Evolutionary conservation across 1,140 invertebrate genomes (phyloP), one percentile per base, ranked within the genome.

Genomic region (Dolichoris vasculosae): DNA sequence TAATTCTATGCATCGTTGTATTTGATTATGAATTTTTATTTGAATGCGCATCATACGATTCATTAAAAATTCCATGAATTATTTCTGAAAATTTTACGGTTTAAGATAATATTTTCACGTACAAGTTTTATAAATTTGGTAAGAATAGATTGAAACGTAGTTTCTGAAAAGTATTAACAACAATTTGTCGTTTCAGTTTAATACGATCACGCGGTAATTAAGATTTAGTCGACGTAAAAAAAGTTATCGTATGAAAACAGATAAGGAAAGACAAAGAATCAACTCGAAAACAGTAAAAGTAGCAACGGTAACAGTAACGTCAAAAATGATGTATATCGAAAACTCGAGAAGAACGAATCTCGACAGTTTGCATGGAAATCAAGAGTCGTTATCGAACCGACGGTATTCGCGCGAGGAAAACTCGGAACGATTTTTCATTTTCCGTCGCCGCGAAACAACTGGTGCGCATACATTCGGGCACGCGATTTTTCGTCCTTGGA

Each of bases 361-460:
- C 23, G 9, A 59, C 23, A 23, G 55, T 59, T 59, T 32, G 78
- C 59, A 40, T 59, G 82, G 59, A 59, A 83, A 76, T 83, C 48
- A 71, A 40, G 32, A 48, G 46, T 38, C 55, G 55, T 59, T 59
- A 59, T 59, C 23, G 55, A 59, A 26, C 2, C 13, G 79, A 23
- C 11, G 48, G 9, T 26, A 26, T 15, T 35, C 26, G 51, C 46
- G 15, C 26, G 30, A n/a, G 80, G 55, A 55, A 82, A 82, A 82
- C 51, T 30, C 23, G 30, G 30, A 8, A 17, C 67, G 80, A 73
- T 82, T 51, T 71, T 82, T 82, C 67, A 82, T 67, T 71, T 73
- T 48, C 15, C 51, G 76, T 30, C 48, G 20, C 6, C n/a, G 40
- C 38, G 78, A 67, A 81, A 81, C 63, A 63, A 81, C 78, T 59